phyloP scores from a whole-genome alignment of 2,888 invertebrate species.

The Eupeodes luniger region DNA sequence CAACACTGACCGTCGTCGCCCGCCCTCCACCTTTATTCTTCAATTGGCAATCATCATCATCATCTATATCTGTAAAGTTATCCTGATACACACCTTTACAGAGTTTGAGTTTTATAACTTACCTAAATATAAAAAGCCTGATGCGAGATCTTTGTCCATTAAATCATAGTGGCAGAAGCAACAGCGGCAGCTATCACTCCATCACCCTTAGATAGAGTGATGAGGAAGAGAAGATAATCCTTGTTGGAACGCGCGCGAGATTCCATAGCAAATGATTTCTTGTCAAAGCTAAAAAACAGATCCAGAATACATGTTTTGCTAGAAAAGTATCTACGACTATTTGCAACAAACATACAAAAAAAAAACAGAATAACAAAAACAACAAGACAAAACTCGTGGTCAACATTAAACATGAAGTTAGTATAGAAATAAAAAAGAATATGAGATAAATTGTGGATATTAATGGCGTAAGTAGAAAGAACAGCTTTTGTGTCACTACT shows the following conservation, averaged over 20 bases:
- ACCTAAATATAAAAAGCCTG: slow-evolving; percentile 38
- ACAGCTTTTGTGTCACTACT: slow-evolving; percentile 80
- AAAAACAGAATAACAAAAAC: background rate
- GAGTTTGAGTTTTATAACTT: background rate
- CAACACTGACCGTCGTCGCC: background rate
- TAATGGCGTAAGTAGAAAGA: slow-evolving; percentile 68
- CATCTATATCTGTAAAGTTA: background rate
- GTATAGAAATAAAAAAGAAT: background rate
- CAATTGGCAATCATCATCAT: slow-evolving; percentile 39
- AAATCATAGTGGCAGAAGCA: slow-evolving; percentile 69
- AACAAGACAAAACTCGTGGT: slow-evolving; percentile 53
- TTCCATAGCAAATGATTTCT: slow-evolving; percentile 68
- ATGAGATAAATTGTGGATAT: slow-evolving; percentile 72
- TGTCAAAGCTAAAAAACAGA: slow-evolving; percentile 39
- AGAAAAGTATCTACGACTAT: background rate
- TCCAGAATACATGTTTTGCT: slow-evolving; percentile 59
- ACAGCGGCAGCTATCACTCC: slow-evolving; percentile 70
- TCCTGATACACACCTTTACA: slow-evolving; percentile 12
- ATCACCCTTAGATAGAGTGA: slow-evolving; percentile 73
- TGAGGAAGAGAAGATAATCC: slow-evolving; percentile 76
- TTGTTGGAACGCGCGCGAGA: slow-evolving; percentile 75
- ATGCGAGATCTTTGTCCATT: slow-evolving; percentile 62
- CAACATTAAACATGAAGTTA: slow-evolving; percentile 48
- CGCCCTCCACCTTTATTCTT: background rate
- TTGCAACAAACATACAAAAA: background rate